Base-by-base conservation (phyloP, 2,113 vertebrate genomes). In the Pristiophorus japonicus region DNA sequence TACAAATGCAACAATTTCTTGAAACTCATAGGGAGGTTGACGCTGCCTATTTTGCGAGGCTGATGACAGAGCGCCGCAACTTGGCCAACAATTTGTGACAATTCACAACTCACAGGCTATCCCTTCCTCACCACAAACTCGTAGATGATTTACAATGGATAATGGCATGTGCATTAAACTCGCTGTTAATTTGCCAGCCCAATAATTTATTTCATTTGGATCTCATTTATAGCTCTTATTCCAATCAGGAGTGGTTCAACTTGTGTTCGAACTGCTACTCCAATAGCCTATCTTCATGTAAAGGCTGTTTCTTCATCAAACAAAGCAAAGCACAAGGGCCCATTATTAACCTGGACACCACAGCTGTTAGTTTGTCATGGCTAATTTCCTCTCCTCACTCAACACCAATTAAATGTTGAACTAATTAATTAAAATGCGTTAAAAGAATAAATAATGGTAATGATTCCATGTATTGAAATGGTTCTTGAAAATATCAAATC, bases 361-460 rank as follows among this genome's bases (percentile, higher is more conserved):
- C 93, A 94, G 93, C 66, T 94, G 42, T 38, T 70, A 34, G 93
- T 94, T 94, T 94, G 66, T 94, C 66, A 67, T 94, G 93, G 65
- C 45, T 73, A 94, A 94, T 94, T 73, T 94, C 42, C 66, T 94
- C 42, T 73, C 65, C 42, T 94, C 93, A 70, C 45, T 73, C 27
- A 70, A 94, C 42, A 22, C 66, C 66, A 70, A 94, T 94, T 94
- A 94, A 94, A 47, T 5, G 45, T 70, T 94, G 42, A 51, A 70
- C 38, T 51, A 94, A 94, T 94, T 47, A 94, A 67, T 94, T 70
- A 73, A 73, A 65, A 94, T 70, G 42, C 45, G 66, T 73, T 92
- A 94, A 94, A 94, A 27, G 42, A 51, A 70, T 47, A 73, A 70
- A 94, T 45, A 94, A 70, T 45, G 22, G 73, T 70, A 47, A 73